Percentiles rank a stretch among this genome's conserved stretches.
These are phyloP conservation scores for Pseudomyrmex flavicornis DNA, from an alignment of 1,140 invertebrate genomes.

Conservation along the genomic window DNA sequence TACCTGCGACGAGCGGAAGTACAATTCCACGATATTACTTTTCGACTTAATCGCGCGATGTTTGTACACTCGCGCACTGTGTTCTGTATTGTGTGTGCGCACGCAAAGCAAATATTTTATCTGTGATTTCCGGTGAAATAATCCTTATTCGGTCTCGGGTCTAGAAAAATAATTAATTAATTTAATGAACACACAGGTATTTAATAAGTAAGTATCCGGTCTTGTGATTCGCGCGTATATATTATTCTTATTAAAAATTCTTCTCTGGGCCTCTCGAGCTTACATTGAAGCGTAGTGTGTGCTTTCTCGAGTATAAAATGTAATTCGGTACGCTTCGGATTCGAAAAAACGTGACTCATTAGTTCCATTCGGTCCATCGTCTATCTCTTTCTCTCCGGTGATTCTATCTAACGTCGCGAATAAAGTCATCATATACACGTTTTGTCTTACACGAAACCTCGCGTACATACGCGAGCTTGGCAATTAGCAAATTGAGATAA, in stretches of 20 bases:
- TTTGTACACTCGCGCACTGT: not conserved
- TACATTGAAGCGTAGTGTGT: not conserved
- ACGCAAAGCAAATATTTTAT: slow-evolving; percentile 27
- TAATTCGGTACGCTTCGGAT: not conserved
- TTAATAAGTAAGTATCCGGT: slow-evolving; percentile 44
- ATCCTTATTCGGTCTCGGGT: not conserved
- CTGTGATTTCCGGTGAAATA: not conserved
- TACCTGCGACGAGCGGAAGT: slow-evolving; percentile 32
- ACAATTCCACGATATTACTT: not conserved
- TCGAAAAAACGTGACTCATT: not conserved
- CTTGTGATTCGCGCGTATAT: not conserved
- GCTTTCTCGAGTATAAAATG: slow-evolving; percentile 40
- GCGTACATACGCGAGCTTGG: slow-evolving; percentile 69
- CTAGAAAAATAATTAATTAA: slow-evolving; percentile 20
- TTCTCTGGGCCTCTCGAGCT: not conserved
- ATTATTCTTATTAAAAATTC: slow-evolving; percentile 6
- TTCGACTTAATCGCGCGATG: not conserved
- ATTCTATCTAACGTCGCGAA: slow-evolving; percentile 28
- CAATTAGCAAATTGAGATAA: slow-evolving; percentile 83
- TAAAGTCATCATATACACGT: slow-evolving; percentile 22
- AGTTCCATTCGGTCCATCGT: not conserved
- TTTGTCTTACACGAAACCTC: slow-evolving; percentile 57
- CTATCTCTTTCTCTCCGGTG: not conserved
- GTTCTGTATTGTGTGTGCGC: not conserved
- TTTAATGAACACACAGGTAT: slow-evolving; percentile 31